phyloP scores from a whole-genome alignment of 2,797 vertebrate species.

The Mormyrus proboscirostris region DNA sequence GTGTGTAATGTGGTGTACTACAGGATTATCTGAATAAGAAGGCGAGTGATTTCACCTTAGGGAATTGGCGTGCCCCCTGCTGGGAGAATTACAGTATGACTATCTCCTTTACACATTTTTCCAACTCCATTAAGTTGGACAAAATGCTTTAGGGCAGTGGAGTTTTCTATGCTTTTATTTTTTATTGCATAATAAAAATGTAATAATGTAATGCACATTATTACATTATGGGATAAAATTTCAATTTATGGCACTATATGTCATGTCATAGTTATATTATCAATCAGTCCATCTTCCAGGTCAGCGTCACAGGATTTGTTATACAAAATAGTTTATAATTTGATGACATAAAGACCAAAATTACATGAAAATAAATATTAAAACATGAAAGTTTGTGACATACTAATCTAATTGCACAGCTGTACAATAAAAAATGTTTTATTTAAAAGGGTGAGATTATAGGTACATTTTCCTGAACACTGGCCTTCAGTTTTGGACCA shows the following conservation, averaged over 20 bases:
- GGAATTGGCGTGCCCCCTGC: not conserved
- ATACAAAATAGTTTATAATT: not conserved
- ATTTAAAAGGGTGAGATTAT: not conserved
- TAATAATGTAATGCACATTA: not conserved
- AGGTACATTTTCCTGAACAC: not conserved
- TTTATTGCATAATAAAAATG: not conserved
- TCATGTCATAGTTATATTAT: not conserved
- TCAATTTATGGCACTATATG: not conserved
- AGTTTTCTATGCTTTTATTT: not conserved
- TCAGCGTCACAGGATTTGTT: not conserved
- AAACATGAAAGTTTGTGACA: not conserved
- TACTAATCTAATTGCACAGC: not conserved
- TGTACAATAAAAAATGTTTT: not conserved
- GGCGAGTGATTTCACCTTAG: not conserved
- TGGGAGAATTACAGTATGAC: not conserved
- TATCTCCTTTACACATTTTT: not conserved
- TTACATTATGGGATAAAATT: not conserved
- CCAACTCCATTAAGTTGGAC: not conserved
- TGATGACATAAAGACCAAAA: not conserved
- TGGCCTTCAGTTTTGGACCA: not conserved
- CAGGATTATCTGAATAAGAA: not conserved
- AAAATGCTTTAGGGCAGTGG: not conserved
- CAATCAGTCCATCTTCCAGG: not conserved
- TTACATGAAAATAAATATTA: not conserved
- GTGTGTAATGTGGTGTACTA: not conserved